Conservation (phyloP, 2,797 vertebrate species). For the Acropternis orthonyx region DNA sequence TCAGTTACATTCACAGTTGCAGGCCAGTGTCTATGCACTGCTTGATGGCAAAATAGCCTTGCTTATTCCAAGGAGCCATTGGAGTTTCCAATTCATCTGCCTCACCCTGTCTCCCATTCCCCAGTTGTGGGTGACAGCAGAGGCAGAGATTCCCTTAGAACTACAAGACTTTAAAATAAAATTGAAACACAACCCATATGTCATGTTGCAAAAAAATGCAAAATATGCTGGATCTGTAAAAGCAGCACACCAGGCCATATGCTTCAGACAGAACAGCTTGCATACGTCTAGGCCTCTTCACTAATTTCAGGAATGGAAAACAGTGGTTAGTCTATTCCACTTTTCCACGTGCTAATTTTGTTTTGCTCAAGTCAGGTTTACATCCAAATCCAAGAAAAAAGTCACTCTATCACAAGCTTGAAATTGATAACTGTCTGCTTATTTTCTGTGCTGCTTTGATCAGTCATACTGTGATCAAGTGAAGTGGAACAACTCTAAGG, state of each 20-base stretch:
- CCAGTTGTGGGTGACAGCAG: neutral
- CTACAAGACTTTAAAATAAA: neutral
- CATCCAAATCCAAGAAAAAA: neutral
- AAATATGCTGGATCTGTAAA: slow-evolving; percentile 51
- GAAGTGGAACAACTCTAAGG: neutral
- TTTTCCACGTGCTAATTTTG: slow-evolving; percentile 44
- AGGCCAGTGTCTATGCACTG: neutral
- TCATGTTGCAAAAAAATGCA: slow-evolving; percentile 53
- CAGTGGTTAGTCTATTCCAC: slow-evolving; percentile 27
- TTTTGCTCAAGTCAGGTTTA: slow-evolving; percentile 44
- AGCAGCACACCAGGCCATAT: slow-evolving; percentile 50
- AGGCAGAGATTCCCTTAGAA: slow-evolving; percentile 41
- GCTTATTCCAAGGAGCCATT: neutral
- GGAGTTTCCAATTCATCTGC: neutral
- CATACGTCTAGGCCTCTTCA: slow-evolving; percentile 30
- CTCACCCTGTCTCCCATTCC: neutral
- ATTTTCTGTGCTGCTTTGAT: neutral
- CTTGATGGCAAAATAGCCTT: neutral
- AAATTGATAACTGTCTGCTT: neutral
- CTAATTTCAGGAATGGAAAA: slow-evolving; percentile 48
- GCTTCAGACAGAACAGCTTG: slow-evolving; percentile 62
- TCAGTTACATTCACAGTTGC: neutral
- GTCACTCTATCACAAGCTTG: neutral
- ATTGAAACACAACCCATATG: slow-evolving; percentile 47
- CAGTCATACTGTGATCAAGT: neutral